phyloP scores from a whole-genome alignment of 2,888 invertebrate genomes.

The Aricia artaxerxes region DNA sequence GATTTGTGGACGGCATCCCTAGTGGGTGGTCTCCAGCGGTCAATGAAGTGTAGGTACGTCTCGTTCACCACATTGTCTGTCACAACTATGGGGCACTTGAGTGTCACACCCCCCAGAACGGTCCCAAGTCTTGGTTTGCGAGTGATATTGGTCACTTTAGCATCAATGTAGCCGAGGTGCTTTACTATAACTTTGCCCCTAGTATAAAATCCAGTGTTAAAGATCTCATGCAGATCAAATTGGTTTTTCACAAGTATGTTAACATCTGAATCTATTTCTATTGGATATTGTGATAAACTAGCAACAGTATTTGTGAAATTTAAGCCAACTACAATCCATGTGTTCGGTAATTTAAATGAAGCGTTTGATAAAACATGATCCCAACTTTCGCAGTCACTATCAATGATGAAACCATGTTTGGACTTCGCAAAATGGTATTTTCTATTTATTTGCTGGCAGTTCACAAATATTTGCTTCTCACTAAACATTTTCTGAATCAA shows the following conservation, averaged over 20 bases:
- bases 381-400: conserved; percentile 60
- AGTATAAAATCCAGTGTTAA: conserved; percentile 78
- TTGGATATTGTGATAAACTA: conserved; percentile 55
- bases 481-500: conserved; percentile 51
- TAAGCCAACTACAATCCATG: conserved; percentile 63
- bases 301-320: conserved; percentile 48
- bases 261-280: conserved; percentile 74
- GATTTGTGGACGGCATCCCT: conserved; percentile 83
- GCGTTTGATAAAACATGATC: conserved; percentile 43
- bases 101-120: conserved; percentile 77
- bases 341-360: conserved; percentile 50
- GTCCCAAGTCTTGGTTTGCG: conserved; percentile 53
- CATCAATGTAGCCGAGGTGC: conserved; percentile 73
- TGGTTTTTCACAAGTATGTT: conserved; percentile 51
- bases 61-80: conserved; percentile 59
- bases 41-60: conserved; percentile 76
- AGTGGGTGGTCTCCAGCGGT: conserved; percentile 63
- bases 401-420: conserved; percentile 56
- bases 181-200: conserved; percentile 73
- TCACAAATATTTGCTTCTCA: conserved; percentile 47
- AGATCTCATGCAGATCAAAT: conserved; percentile 28
- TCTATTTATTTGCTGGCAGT: conserved; percentile 17
- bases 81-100: conserved; percentile 78
- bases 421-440: conserved; percentile 38
- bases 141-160: conserved; percentile 51